Percentiles rank a stretch among this genome's conserved stretches.
These are phyloP conservation scores for Lichenostomus cassidix DNA, from an alignment of 2,113 vertebrate genomes.

Conservation along the genomic window DNA sequence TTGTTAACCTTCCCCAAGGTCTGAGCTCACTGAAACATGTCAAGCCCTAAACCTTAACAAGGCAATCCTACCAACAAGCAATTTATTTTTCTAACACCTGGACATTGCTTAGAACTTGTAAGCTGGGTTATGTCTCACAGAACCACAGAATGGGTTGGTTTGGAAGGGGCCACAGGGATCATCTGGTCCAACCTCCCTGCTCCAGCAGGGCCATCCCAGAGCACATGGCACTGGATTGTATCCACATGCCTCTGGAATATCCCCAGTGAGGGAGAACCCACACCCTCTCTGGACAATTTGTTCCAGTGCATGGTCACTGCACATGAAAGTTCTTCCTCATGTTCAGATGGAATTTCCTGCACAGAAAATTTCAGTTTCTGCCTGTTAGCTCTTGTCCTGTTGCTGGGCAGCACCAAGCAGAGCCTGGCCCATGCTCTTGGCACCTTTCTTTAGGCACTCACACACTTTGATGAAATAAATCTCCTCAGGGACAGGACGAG, in stretches of 20 bases:
- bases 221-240: not conserved
- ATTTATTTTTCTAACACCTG: not conserved
- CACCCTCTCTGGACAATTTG: not conserved
- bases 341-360: not conserved
- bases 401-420: not conserved
- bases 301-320: fast-evolving
- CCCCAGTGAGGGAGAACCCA: too few species aligned
- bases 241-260: not conserved
- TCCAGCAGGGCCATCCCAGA: not conserved
- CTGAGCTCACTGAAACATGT: not conserved
- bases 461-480: too few species aligned
- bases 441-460: not conserved
- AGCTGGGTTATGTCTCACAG: not conserved
- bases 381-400: fast-evolving
- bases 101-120: not conserved
- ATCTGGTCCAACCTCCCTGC: not conserved
- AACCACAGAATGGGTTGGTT: not conserved
- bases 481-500: not conserved
- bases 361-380: not conserved
- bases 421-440: too few species aligned
- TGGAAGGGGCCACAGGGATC: not conserved
- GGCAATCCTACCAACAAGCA: not conserved
- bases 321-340: not conserved
- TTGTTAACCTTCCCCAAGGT: not conserved
- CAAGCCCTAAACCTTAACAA: fast-evolving